Evolutionary conservation across 2,888 invertebrate genomes (phyloP), one percentile per base, ranked within the genome.

Genomic region (Chymomyza procnemis): DNA sequence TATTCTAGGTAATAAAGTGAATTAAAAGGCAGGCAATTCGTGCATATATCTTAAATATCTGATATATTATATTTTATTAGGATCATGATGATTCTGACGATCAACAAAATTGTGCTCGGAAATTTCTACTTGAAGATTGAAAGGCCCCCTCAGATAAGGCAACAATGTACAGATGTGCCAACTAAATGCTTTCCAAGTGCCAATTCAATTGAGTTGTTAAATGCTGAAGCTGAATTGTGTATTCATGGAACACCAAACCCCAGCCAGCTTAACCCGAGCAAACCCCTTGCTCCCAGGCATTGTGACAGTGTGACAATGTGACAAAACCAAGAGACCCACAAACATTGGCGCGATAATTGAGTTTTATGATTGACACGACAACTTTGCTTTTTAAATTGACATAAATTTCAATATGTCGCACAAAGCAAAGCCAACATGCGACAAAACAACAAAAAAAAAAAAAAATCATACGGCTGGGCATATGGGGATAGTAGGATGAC

Each of bases 331-430:
- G 12, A 41, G 34, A 12, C 34, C 50, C 50, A 19, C 50, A 50
- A 50, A 50, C 50, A 70, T 52, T 18, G 54, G 21, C 59, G 69
- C 85, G 85, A 85, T 85, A 85, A 85, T 85, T 85, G 80, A 87
- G 81, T 85, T 85, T 85, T 85, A 87, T 85, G 87, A 87, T 85
- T 85, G 87, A 85, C 86, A 87, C 79, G 79, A 82, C 83, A 80
- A 87, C 80, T 84, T 85, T 85, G 86, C 83, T 86, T 86, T 86
- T 84, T 85, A 85, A 85, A 85, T 81, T 86, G 85, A 85, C 88
- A 88, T 88, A 88, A 88, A 88, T 88, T 88, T 88, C 86, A 89
- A 88, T 88, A 88, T 88, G 87, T 84, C 82, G 81, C 83, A 69
- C 72, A 71, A 60, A 59, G 18, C 57, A 66, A 26, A 41, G 52